These are phyloP conservation scores for Clupea harengus DNA, from an alignment of 2,113 vertebrate species.

Conservation along the genomic window DNA sequence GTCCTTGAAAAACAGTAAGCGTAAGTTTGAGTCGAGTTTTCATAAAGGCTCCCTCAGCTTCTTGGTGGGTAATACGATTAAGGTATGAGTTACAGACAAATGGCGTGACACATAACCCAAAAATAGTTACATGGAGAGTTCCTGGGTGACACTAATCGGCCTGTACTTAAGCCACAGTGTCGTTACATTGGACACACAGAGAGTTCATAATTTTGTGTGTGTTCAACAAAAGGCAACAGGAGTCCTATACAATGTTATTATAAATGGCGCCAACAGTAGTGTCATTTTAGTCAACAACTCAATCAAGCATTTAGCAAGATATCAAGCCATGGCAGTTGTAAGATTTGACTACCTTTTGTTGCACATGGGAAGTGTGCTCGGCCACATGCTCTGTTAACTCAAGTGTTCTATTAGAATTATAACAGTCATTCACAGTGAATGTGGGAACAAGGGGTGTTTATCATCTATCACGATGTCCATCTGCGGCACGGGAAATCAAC, in stretches of 20 bases:
- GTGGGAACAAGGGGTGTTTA: not conserved
- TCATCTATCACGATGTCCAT: not conserved
- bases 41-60: not conserved
- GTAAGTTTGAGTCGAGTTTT: not conserved
- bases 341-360: slow-evolving; percentile 4
- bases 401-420: not conserved
- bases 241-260: not conserved
- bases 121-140: not conserved
- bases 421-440: slow-evolving; percentile 4
- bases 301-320: not conserved
- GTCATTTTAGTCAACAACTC: slow-evolving; percentile 7
- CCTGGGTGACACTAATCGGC: not conserved
- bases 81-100: not conserved
- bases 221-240: not conserved
- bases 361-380: not conserved
- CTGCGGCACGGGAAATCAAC: not conserved
- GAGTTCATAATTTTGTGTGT: not conserved
- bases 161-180: not conserved
- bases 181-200: not conserved
- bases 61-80: not conserved
- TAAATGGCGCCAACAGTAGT: not conserved
- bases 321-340: not conserved
- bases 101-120: not conserved
- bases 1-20: slow-evolving; percentile 11
- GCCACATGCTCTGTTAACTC: not conserved